These are phyloP conservation scores for Leucosticte australis DNA, from an alignment of 2,113 vertebrate genomes.

Conservation along the genomic window DNA sequence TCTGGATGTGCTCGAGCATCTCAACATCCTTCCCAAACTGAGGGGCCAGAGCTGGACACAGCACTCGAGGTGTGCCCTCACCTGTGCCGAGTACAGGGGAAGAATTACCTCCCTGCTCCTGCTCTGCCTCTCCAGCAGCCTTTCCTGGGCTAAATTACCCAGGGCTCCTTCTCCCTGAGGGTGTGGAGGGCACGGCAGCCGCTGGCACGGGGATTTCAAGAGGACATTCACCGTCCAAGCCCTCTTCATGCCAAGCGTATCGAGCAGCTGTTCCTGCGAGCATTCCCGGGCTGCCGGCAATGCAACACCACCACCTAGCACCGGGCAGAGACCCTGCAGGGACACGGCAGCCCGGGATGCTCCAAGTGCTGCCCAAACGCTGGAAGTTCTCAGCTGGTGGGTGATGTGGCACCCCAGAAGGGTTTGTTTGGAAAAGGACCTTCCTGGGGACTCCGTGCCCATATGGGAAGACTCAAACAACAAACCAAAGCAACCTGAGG, in stretches of 20 bases:
- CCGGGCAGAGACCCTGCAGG: neutral
- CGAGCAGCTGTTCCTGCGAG: neutral
- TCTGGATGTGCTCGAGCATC: too few relatives aligned
- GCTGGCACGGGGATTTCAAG: neutral
- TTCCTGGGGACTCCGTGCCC: too few relatives aligned
- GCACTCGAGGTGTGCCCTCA: too few relatives aligned
- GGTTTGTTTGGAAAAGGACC: too few relatives aligned
- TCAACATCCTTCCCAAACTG: too few relatives aligned
- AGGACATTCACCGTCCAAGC: neutral
- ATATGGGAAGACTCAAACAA: too few relatives aligned
- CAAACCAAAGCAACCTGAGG: too few relatives aligned
- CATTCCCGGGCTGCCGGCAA: neutral
- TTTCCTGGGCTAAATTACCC: neutral
- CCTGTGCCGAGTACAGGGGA: too few relatives aligned
- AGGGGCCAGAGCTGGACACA: too few relatives aligned
- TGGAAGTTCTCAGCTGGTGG: too few relatives aligned
- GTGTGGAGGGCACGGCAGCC: neutral
- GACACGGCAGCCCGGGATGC: fast-evolving
- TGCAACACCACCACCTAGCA: constrained; percentile 36
- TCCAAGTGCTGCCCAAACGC: neutral
- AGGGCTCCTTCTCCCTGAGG: neutral
- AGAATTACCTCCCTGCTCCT: too few relatives aligned
- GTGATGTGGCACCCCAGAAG: too few relatives aligned
- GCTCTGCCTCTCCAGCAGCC: neutral
- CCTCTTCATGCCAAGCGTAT: neutral